Conservation (phyloP, 2,113 vertebrate genomes). For the Oreochromis aureus region DNA sequence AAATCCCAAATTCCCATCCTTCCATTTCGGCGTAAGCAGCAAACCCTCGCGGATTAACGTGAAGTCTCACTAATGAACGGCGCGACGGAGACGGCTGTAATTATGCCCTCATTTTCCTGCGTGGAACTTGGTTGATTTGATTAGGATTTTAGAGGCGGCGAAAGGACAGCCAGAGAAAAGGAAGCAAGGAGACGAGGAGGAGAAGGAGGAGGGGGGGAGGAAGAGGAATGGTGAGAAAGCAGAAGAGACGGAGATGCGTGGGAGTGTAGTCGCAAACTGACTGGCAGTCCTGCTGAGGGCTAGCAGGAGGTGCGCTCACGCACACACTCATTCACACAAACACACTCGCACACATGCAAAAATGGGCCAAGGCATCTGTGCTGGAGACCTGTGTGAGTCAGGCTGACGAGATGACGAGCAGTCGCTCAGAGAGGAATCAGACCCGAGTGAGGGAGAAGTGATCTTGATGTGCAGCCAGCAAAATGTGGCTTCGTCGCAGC, state of each 20-base stretch:
- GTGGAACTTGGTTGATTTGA: slow-evolving; percentile 6
- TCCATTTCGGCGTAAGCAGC: slow-evolving; percentile 1
- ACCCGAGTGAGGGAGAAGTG: slow-evolving; percentile 23
- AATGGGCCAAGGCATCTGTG: slow-evolving; percentile 55
- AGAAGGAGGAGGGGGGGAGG: rapidly evolving
- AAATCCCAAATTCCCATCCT: slow-evolving; percentile 26
- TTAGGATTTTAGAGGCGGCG: not conserved
- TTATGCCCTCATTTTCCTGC: not conserved
- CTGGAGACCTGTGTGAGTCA: slow-evolving; percentile 50
- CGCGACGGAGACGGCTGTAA: not conserved
- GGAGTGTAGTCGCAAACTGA: slow-evolving; percentile 52
- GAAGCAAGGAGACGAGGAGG: not conserved
- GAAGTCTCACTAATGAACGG: not conserved
- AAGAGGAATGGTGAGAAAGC: slow-evolving; percentile 25
- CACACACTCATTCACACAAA: slow-evolving; percentile 1
- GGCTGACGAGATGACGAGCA: slow-evolving; percentile 37
- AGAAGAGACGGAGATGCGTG: slow-evolving; percentile 33
- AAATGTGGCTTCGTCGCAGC: slow-evolving; percentile 24
- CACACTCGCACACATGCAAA: slow-evolving; percentile 4
- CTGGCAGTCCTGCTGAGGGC: slow-evolving; percentile 57
- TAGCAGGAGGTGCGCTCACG: slow-evolving; percentile 19
- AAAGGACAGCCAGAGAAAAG: not conserved
- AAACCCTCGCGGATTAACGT: not conserved
- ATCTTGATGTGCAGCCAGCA: slow-evolving; percentile 61
- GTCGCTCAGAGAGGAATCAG: slow-evolving; percentile 7